Conservation (phyloP, 2,888 invertebrate genomes). For the Synanthedon andrenaeformis region DNA sequence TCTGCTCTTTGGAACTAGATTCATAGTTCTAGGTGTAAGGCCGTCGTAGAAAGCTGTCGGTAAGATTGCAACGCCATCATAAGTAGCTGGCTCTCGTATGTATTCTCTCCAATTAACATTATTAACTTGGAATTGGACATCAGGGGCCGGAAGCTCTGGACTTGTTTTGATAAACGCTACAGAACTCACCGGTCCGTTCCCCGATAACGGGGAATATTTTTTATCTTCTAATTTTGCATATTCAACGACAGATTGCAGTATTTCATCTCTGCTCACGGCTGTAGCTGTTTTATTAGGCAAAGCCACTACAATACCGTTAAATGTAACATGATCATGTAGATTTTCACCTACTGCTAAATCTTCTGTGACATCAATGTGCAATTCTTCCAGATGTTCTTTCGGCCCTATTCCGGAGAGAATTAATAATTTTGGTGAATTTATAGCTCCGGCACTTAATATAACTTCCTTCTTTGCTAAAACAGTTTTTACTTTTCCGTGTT, state of each 20-base stretch:
- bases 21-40: constrained; percentile 66
- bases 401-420: constrained; percentile 53
- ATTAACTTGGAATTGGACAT: constrained; percentile 73
- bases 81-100: constrained; percentile 56
- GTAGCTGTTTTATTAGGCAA: constrained; percentile 64
- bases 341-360: constrained; percentile 48
- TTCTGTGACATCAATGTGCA: constrained; percentile 27
- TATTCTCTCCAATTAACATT: constrained; percentile 60
- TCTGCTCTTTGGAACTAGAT: constrained; percentile 72
- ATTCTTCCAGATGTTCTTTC: constrained; percentile 25
- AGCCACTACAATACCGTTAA: constrained; percentile 54
- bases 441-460: constrained; percentile 36
- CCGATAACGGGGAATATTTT: constrained; percentile 59
- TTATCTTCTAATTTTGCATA: constrained; percentile 33
- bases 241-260: constrained; percentile 40
- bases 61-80: constrained; percentile 33
- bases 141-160: constrained; percentile 62
- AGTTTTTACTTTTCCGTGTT: constrained; percentile 16
- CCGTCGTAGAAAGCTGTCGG: constrained; percentile 73
- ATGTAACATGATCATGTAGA: constrained; percentile 52
- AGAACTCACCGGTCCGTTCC: constrained; percentile 64
- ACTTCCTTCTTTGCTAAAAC: constrained; percentile 43
- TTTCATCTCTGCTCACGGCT: constrained; percentile 33
- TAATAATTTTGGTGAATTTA: constrained; percentile 41
- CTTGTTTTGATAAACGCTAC: constrained; percentile 69